Base-by-base conservation (phyloP, 2,113 vertebrate genomes). In the Lophochroa leadbeateri region DNA sequence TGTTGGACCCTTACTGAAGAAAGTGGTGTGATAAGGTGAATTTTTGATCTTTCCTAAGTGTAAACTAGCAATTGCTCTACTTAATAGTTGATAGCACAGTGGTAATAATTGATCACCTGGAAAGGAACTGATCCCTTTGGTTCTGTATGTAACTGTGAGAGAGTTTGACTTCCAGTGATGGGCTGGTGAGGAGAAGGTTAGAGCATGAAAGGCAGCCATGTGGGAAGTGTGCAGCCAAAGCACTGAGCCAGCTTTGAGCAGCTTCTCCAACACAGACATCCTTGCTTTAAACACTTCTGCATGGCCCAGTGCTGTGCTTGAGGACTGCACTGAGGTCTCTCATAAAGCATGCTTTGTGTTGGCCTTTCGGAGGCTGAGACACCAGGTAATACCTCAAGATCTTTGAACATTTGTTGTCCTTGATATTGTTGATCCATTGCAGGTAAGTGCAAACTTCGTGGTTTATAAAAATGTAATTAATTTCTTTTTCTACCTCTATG, bases 251-350 rank as follows among this genome's bases (percentile, higher is more conserved):
- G 47, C 35, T 50, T 68, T 3, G 6, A 5, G 9, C 23, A 25
- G 21, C 67, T 31, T 64, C 67, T 63, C 31, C 39, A 10, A 43
- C 2, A 1, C n/a, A 41, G 20, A 11, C 25, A 33, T 29, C 47
- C 37, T 63, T 8, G 3, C 43, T 52, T 49, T 47, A 49, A 80
- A 28, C 14, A 2, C 39, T 39, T 37, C 13, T 53, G 10, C 5
- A 0, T 13, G 17, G 52, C 46, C 35, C 25, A 35, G 2, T 13
- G 43, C 23, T 41, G 6, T 31, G n/a, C n/a, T 49, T 2, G 2
- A 43, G 49, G 72, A 18, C 24, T 41, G 46, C 13, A 6, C 11
- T 0, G 1, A 60, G 39, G 39, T 55, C 20, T 68, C 21, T 67
- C 46, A 41, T 10, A 0, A 35, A 58, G n/a, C 57, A 35, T 80